Evolutionary conservation across 2,888 invertebrate species (phyloP).

Genomic region (Drosophila gaucha): DNA sequence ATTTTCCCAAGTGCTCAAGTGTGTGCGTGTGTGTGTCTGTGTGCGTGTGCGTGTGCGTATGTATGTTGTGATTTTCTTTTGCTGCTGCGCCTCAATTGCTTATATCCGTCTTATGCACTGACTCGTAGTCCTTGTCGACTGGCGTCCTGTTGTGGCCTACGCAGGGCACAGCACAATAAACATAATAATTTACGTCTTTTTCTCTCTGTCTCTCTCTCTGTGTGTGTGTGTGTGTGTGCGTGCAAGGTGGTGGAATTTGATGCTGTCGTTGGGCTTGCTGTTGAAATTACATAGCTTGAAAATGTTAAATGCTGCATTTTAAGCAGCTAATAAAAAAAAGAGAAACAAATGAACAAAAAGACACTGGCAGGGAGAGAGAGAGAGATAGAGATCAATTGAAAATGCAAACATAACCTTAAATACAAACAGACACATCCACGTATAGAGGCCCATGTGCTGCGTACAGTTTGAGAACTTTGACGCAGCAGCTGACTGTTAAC

Average conservation of each 20-base stretch:
- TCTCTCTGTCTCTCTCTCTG: slow-evolving; percentile 1
- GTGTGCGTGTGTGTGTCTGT: slow-evolving; percentile 8
- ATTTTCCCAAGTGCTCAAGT: not conserved
- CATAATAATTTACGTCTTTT: slow-evolving; percentile 54
- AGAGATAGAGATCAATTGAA: not conserved
- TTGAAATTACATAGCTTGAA: slow-evolving; percentile 51
- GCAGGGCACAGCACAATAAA: slow-evolving; percentile 37
- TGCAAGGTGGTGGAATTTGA: slow-evolving; percentile 69
- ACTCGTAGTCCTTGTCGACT: slow-evolving; percentile 7
- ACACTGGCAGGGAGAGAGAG: too few species aligned
- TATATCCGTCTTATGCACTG: slow-evolving; percentile 32
- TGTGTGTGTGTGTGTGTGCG: slow-evolving; percentile 14
- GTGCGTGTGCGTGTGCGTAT: too few species aligned
- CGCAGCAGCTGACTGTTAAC: slow-evolving; percentile 27
- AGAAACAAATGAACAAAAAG: too few species aligned
- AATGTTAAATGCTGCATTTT: slow-evolving; percentile 26
- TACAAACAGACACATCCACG: not conserved
- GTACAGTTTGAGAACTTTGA: slow-evolving; percentile 3
- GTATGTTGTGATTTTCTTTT: slow-evolving; percentile 29
- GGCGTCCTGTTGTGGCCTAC: slow-evolving; percentile 22
- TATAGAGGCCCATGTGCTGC: not conserved
- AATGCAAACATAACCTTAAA: slow-evolving; percentile 5
- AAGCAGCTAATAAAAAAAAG: slow-evolving; percentile 4
- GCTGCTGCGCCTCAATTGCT: slow-evolving; percentile 24
- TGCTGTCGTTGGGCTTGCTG: slow-evolving; percentile 33